Evolutionary conservation across 2,888 invertebrate species (phyloP).

Genomic region (Thera britannica): DNA sequence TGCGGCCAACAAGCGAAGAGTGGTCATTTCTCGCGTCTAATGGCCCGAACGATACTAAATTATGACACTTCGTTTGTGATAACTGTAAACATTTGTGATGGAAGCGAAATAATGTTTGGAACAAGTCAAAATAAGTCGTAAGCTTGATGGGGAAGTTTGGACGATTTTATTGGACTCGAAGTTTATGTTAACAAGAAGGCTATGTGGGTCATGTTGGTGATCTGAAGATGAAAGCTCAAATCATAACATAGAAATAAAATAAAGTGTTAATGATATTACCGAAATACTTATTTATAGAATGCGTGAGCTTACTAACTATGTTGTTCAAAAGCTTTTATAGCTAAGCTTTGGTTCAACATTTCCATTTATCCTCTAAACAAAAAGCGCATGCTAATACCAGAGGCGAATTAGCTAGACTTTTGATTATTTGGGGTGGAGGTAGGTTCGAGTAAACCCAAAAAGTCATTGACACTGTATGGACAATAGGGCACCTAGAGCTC

Average conservation of each 20-base stretch:
- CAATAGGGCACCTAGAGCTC: background rate
- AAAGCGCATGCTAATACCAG: too few species aligned
- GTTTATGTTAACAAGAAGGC: conserved; percentile 19
- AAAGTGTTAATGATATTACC: conserved; percentile 2
- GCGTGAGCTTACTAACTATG: background rate
- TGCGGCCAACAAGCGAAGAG: conserved; percentile 53
- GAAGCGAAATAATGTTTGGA: conserved; percentile 42
- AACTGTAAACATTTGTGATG: conserved; percentile 51
- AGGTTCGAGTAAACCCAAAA: too few species aligned
- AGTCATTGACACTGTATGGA: background rate
- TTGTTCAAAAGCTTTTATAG: background rate
- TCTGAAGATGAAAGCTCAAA: conserved; percentile 19
- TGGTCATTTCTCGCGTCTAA: conserved; percentile 65
- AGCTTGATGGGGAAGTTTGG: conserved; percentile 27
- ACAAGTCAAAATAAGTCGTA: conserved; percentile 37
- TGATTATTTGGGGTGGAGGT: too few species aligned
- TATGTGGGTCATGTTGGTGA: conserved; percentile 29
- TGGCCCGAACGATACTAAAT: conserved; percentile 66
- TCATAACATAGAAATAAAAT: conserved; percentile 8
- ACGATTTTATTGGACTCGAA: conserved; percentile 23
- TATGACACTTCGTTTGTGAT: conserved; percentile 65
- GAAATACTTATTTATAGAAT: background rate
- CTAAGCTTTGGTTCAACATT: too few species aligned
- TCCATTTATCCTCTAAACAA: too few species aligned
- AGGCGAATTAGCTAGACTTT: too few species aligned